Base-by-base conservation (phyloP, 2,797 vertebrate species). In the Anguilla marmorata region DNA sequence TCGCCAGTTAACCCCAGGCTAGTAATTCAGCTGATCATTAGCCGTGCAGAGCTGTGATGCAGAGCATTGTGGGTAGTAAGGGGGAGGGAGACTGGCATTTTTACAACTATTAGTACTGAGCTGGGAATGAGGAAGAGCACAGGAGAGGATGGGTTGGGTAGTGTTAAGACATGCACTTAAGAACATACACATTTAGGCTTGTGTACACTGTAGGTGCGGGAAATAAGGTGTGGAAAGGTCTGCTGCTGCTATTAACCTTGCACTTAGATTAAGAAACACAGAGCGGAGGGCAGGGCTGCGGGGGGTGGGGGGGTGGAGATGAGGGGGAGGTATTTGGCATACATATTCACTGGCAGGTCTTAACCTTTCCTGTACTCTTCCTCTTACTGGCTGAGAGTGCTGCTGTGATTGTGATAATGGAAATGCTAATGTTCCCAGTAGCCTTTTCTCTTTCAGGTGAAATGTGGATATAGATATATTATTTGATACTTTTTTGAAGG, bases 1-100 rank as follows among this genome's bases (percentile, higher is more conserved):
- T 84, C 14, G 33, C 6, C 50, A 58, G 48, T 21, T 69, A 14
- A 11, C 50, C 41, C 87, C 33, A 69, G 41, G 41, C 41, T 45
- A 45, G 41, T 45, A 84, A 74, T 74, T 84, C 2, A 85, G 50
- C 48, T 50, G 79, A 87, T 30, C 48, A 84, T 52, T 16, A 21
- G 54, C 63, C 45, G 24, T 58, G 41, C 41, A 30, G 41, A n/a
- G 16, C 58, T 33, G n/a, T 41, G 52, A 85, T 54, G 24, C 48
- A 33, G 45, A 21, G 4, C 8, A 54, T 19, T 6, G 19, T 54
- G 50, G 63, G 82, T 74, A 72, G 69, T 45, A 60, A 60, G 54
- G 16, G 52, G 74, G 11, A 41, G 86, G 48, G 54, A 27, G 80
- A 6, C 1, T 54, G 54, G 37, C 27, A 14, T 52, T 37, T 41